Conservation (phyloP, 2,888 invertebrate species). For the Agrypnus murinus region DNA sequence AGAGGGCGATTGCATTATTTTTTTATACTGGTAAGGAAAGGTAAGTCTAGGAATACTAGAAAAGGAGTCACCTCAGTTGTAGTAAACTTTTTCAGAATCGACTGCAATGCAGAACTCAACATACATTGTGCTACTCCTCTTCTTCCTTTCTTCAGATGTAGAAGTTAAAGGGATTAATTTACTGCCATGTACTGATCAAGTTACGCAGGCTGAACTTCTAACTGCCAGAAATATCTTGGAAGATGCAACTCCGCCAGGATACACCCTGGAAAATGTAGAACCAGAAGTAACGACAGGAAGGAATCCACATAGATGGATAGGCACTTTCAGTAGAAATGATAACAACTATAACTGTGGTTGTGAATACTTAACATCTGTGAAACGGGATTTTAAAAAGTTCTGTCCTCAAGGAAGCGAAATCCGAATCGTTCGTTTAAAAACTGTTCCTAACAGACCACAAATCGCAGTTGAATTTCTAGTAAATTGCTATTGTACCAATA, state of each 20-base stretch:
- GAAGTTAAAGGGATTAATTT: no score
- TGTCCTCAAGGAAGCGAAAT: background rate
- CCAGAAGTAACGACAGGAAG: constrained; percentile 8
- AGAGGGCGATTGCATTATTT: constrained; percentile 13
- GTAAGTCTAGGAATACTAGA: constrained; percentile 9
- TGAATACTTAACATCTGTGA: background rate
- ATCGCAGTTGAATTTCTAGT: no score
- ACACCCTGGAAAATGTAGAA: background rate
- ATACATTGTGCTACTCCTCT: no score
- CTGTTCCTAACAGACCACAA: background rate
- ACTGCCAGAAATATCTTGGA: constrained; percentile 15
- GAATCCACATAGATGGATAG: constrained; percentile 23
- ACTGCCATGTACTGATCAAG: constrained; percentile 22
- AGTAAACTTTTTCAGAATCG: constrained; percentile 13
- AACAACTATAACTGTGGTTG: constrained; percentile 10
- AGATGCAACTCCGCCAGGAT: constrained; percentile 26
- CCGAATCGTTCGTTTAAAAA: background rate
- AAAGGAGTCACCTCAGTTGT: constrained; percentile 13
- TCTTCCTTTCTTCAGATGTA: no score
- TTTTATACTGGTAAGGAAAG: constrained; percentile 4
- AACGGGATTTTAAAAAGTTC: background rate
- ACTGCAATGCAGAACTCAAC: constrained; percentile 11
- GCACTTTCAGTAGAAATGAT: constrained; percentile 12
- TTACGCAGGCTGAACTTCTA: background rate
- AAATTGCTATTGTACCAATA: no score